Evolutionary conservation across 2,113 vertebrate species (phyloP).

Genomic region (Xiphias gladius): DNA sequence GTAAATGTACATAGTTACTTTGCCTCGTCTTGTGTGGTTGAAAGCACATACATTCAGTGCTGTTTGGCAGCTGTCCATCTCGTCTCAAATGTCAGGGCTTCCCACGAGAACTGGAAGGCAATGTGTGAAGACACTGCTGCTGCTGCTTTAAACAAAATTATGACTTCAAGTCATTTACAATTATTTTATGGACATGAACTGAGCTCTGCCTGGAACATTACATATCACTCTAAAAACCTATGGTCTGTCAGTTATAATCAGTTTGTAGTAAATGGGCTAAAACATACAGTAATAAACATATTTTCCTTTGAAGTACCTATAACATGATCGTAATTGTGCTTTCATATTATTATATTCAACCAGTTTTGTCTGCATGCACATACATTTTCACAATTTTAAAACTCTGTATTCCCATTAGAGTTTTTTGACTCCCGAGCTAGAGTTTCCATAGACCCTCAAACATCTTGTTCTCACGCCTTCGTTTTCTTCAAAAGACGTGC

Average conservation of each 20-base stretch:
- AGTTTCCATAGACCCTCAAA: slow-evolving; percentile 1
- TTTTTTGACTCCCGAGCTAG: neutral
- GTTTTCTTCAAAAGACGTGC: too few relatives aligned
- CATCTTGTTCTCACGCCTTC: neutral
- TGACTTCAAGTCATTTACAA: too few relatives aligned
- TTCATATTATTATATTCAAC: too few relatives aligned
- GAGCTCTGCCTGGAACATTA: too few relatives aligned
- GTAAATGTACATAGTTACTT: too few relatives aligned
- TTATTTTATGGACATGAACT: too few relatives aligned
- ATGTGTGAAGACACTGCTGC: neutral
- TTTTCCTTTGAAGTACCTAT: too few relatives aligned
- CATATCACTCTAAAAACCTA: neutral
- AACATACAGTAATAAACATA: too few relatives aligned
- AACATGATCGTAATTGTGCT: too few relatives aligned
- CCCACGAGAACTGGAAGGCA: neutral
- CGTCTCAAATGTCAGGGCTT: slow-evolving; percentile 2
- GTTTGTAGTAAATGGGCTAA: neutral
- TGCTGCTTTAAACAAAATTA: neutral
- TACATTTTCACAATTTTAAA: neutral
- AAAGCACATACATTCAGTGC: neutral
- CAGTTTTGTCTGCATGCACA: too few relatives aligned
- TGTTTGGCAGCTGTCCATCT: neutral
- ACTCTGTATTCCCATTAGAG: neutral
- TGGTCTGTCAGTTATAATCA: neutral
- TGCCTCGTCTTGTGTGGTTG: neutral